Evolutionary conservation across 2,113 vertebrate genomes (phyloP).

Genomic region (Arizona elegans): DNA sequence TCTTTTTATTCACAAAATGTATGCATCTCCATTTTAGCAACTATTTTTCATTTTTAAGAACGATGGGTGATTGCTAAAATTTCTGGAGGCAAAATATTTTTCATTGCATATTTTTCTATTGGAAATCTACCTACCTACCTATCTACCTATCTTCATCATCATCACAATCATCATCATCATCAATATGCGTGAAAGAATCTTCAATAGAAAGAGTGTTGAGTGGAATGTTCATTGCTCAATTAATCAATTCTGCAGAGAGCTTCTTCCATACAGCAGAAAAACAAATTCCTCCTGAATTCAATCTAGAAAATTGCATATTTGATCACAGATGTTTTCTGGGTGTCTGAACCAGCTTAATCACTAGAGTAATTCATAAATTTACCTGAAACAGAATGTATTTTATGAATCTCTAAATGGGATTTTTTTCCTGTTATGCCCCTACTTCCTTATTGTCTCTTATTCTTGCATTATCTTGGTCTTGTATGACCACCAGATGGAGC

Average conservation of each 20-base stretch:
- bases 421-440: not conserved
- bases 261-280: not conserved
- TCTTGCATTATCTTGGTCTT: not conserved
- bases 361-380: not conserved
- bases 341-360: not conserved
- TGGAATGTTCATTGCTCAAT: not conserved
- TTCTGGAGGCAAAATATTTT: slow-evolving; percentile 15
- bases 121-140: no score
- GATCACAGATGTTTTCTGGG: not conserved
- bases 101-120: not conserved
- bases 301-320: not conserved
- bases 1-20: not conserved
- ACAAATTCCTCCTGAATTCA: not conserved
- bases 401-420: not conserved
- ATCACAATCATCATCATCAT: no score
- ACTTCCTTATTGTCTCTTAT: not conserved
- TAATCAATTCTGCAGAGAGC: not conserved
- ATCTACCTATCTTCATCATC: no score
- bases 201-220: slow-evolving; percentile 27
- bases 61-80: not conserved
- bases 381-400: not conserved
- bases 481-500: slow-evolving; percentile 55
- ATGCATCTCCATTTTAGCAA: not conserved
- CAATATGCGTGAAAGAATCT: not conserved
- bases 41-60: not conserved